Conservation (phyloP, 35 echinoderm and acorn worm species). For the Lytechinus pictus region DNA sequence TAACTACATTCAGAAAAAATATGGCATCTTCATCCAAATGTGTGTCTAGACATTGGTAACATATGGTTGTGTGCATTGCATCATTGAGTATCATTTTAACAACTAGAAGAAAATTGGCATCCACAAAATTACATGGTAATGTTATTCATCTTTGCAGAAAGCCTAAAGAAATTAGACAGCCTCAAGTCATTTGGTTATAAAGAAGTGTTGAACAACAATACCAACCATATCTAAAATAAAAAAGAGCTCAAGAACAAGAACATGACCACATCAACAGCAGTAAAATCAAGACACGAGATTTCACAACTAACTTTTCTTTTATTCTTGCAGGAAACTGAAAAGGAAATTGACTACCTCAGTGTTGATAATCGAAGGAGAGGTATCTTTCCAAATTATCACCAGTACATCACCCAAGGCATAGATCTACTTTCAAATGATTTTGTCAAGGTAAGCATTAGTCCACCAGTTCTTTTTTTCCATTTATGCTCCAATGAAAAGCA, state of each 20-base stretch:
- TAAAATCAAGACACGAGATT: neutral
- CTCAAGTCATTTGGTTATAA: no score
- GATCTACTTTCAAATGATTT: conserved; percentile 55
- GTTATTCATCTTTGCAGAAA: no score
- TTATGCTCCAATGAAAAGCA: no score
- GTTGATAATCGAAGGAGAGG: neutral
- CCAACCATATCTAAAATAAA: neutral
- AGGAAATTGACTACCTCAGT: conserved; percentile 52
- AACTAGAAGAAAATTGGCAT: no score
- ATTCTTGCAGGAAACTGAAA: conserved; percentile 3
- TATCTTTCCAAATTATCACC: neutral
- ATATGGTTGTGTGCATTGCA: no score
- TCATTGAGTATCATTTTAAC: no score
- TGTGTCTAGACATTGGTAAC: no score
- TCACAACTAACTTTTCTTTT: neutral
- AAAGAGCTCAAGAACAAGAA: neutral
- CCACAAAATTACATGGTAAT: no score
- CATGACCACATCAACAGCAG: neutral
- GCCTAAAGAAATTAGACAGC: no score
- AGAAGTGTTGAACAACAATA: neutral
- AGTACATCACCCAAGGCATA: neutral
- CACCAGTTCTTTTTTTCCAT: no score
- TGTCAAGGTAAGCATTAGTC: conserved; percentile 42
- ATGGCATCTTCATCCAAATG: no score
- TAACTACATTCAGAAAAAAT: no score